phyloP scores from a whole-genome alignment of 2,797 vertebrate species.

The Coreius guichenoti region DNA sequence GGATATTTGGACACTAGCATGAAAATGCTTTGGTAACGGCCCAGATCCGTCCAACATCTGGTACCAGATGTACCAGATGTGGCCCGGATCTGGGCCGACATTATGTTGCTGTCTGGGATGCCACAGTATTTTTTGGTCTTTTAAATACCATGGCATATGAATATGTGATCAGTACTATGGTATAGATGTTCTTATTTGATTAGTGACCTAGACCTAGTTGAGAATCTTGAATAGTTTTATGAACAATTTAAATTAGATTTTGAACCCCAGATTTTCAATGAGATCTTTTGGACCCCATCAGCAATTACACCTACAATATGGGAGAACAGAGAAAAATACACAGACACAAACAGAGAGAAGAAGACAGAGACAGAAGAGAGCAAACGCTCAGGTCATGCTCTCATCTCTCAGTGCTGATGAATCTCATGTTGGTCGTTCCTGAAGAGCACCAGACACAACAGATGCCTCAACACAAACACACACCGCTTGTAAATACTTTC shows the following conservation, averaged over 20 bases:
- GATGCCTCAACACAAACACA: constrained; percentile 6
- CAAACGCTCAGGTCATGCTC: not conserved
- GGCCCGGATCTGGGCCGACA: no score
- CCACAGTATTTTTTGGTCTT: not conserved
- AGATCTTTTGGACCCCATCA: not conserved
- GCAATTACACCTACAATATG: not conserved
- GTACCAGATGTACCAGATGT: no score
- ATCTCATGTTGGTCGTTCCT: not conserved
- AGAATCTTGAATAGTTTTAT: not conserved
- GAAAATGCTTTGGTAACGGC: not conserved
- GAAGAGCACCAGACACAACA: not conserved
- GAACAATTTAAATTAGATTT: not conserved
- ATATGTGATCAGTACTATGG: not conserved
- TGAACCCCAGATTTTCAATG: not conserved
- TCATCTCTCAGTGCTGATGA: not conserved
- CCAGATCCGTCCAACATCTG: no score
- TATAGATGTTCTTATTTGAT: not conserved
- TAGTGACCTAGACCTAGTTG: not conserved
- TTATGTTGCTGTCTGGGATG: no score
- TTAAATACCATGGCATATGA: not conserved
- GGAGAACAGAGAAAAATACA: not conserved
- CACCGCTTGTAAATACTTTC: constrained; percentile 27
- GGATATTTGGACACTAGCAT: not conserved
- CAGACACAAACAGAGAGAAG: no score
- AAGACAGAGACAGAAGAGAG: not conserved